Percentiles rank a stretch among this genome's conserved stretches.
phyloP scores from a whole-genome alignment of 1,140 invertebrate species.

The Drosophila trapezifrons region DNA sequence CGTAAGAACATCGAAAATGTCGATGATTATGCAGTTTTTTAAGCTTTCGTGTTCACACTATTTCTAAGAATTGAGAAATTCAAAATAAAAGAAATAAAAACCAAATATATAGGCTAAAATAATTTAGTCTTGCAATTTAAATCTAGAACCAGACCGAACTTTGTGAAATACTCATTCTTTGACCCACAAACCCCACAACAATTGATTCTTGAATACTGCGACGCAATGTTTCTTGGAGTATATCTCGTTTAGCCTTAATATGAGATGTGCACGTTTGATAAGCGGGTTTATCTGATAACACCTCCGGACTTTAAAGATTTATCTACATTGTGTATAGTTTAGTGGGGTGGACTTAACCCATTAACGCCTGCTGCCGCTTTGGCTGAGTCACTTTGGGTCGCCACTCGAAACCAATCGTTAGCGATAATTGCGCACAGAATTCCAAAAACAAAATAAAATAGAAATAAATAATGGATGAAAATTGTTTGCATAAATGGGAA shows the following conservation, averaged over 20 bases:
- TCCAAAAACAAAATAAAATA: slow-evolving; percentile 22
- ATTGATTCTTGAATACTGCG: slow-evolving; percentile 31
- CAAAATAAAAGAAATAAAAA: too few relatives aligned
- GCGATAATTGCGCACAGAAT: slow-evolving; percentile 23
- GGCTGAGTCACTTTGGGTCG: slow-evolving; percentile 15
- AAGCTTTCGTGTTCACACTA: too few relatives aligned
- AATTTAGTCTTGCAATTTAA: too few relatives aligned
- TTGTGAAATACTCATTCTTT: background rate
- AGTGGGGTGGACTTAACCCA: slow-evolving; percentile 40
- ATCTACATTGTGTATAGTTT: slow-evolving; percentile 56
- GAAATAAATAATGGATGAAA: slow-evolving; percentile 43
- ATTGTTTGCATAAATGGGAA: slow-evolving; percentile 56
- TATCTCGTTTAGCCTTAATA: slow-evolving; percentile 41
- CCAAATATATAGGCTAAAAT: too few relatives aligned
- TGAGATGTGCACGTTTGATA: slow-evolving; percentile 66
- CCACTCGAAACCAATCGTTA: slow-evolving; percentile 8
- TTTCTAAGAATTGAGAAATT: too few relatives aligned
- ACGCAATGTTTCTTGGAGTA: slow-evolving; percentile 34
- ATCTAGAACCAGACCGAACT: too few relatives aligned
- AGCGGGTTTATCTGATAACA: slow-evolving; percentile 66
- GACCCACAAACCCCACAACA: background rate
- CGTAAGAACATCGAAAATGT: too few relatives aligned
- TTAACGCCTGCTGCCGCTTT: slow-evolving; percentile 5
- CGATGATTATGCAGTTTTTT: too few relatives aligned
- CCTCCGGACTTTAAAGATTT: slow-evolving; percentile 48